Percentiles rank a stretch among this genome's conserved stretches.
These are phyloP conservation scores for Idris sp. DNA, from an alignment of 1,140 invertebrate species.

Conservation along the genomic window DNA sequence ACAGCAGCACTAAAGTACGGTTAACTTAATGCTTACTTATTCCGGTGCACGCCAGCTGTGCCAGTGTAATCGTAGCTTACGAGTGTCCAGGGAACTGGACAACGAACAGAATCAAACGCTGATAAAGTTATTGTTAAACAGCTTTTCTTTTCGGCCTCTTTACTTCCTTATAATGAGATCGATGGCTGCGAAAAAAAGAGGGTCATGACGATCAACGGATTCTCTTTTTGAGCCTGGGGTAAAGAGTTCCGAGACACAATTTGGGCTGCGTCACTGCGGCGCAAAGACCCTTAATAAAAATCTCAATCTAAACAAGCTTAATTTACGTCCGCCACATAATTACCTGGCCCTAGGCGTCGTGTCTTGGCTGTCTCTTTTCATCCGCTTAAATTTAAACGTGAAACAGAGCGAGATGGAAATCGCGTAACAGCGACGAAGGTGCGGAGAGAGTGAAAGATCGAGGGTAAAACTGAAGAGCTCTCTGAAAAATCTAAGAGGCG, in stretches of 20 bases:
- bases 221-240: conserved; percentile 51
- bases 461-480: conserved; percentile 67
- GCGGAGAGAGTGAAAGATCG: conserved; percentile 54
- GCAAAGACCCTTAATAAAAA: conserved; percentile 79
- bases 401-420: conserved; percentile 30
- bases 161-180: too few relatives aligned
- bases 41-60: conserved; percentile 59
- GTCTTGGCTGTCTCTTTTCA: conserved; percentile 41
- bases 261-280: conserved; percentile 71
- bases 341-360: conserved; percentile 72
- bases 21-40: conserved; percentile 77
- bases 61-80: conserved; percentile 70
- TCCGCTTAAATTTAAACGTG: conserved; percentile 52
- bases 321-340: conserved; percentile 80
- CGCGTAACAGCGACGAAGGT: conserved; percentile 41
- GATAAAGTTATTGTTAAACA: conserved; percentile 47
- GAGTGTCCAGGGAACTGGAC: conserved; percentile 65
- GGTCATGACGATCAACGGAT: conserved; percentile 30
- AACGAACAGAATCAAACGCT: conserved; percentile 33
- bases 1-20: conserved; percentile 68
- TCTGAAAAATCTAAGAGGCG: conserved; percentile 79
- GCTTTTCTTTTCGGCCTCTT: conserved; percentile 19
- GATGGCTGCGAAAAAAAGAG: conserved; percentile 21
- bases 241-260: conserved; percentile 67
- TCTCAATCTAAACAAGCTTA: conserved; percentile 79